Evolutionary conservation across 2,888 invertebrate species (phyloP).

Genomic region (Xestia c-nigrum): DNA sequence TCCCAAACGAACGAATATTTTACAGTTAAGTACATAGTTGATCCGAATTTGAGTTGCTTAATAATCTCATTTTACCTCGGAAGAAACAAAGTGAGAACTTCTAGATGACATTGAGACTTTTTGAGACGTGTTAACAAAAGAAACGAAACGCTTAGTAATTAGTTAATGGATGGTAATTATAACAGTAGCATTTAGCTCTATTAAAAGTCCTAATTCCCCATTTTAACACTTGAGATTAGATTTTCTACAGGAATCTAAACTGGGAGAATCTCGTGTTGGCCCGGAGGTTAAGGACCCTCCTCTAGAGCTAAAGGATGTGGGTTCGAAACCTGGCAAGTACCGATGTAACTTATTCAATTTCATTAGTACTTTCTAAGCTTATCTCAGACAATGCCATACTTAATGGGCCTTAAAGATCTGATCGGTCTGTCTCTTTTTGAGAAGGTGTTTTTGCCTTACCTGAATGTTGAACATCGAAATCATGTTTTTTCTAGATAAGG

Average conservation of each 20-base stretch:
- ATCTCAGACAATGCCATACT: neutral
- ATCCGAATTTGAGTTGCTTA: neutral
- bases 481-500: neutral
- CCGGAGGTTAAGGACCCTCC: slow-evolving; percentile 30
- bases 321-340: slow-evolving; percentile 59
- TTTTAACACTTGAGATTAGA: slow-evolving; percentile 47
- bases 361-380: slow-evolving; percentile 31
- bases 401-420: neutral
- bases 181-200: neutral
- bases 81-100: neutral
- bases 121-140: too few species aligned
- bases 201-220: too few species aligned
- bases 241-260: slow-evolving; percentile 46
- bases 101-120: neutral
- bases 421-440: neutral
- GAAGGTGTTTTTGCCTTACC: neutral
- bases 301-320: slow-evolving; percentile 31
- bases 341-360: slow-evolving; percentile 42
- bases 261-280: slow-evolving; percentile 24
- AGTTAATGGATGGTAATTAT: too few species aligned
- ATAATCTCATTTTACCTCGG: neutral
- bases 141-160: neutral
- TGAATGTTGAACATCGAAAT: neutral
- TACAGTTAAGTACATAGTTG: neutral
- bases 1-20: neutral